A percentile compares a stretch with the other conserved stretches of the same genome.
Evolutionary conservation across 1,140 invertebrate genomes (phyloP).

Genomic region (Drosophila equinoxialis): DNA sequence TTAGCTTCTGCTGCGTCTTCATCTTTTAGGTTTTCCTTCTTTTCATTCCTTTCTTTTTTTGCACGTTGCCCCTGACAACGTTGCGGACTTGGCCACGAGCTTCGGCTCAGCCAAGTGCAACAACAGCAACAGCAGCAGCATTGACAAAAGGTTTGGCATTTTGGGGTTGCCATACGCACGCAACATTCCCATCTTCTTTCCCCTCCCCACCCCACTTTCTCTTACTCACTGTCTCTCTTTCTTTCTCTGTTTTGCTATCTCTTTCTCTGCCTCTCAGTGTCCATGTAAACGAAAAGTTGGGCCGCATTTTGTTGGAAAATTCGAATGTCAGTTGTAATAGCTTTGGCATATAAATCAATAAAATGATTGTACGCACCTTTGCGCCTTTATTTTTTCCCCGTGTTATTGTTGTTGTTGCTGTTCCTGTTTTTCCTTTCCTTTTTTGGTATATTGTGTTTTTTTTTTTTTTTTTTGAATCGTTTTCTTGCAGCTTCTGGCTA

Average conservation of each 20-base stretch:
- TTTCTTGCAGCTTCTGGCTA: conserved; percentile 63
- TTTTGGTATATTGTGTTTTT: conserved; percentile 1
- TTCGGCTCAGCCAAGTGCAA: conserved; percentile 32
- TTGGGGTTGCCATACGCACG: conserved; percentile 36
- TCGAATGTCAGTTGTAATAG: conserved; percentile 82
- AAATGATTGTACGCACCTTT: conserved; percentile 82
- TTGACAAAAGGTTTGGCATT: conserved; percentile 50
- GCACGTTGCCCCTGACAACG: conserved; percentile 63
- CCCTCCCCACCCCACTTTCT: background rate
- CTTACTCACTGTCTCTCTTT: background rate
- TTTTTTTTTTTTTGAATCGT: conserved; percentile 31
- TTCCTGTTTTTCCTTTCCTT: conserved; percentile 23
- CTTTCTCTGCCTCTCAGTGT: background rate
- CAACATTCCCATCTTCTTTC: conserved; percentile 25
- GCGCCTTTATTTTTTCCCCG: conserved; percentile 20
- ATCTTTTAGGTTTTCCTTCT: conserved; percentile 32
- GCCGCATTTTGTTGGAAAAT: conserved; percentile 70
- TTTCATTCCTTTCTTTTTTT: conserved; percentile 29
- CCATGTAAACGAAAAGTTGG: conserved; percentile 43
- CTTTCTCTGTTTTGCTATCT: background rate
- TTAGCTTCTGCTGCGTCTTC: conserved; percentile 54
- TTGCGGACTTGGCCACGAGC: conserved; percentile 42
- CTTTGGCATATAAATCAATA: conserved; percentile 82
- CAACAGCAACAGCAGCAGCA: conserved; percentile 33
- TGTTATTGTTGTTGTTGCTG: conserved; percentile 3